Percentiles rank a stretch among this genome's conserved stretches.
Evolutionary conservation across 2,888 invertebrate genomes (phyloP).

Genomic region (Luperina testacea): DNA sequence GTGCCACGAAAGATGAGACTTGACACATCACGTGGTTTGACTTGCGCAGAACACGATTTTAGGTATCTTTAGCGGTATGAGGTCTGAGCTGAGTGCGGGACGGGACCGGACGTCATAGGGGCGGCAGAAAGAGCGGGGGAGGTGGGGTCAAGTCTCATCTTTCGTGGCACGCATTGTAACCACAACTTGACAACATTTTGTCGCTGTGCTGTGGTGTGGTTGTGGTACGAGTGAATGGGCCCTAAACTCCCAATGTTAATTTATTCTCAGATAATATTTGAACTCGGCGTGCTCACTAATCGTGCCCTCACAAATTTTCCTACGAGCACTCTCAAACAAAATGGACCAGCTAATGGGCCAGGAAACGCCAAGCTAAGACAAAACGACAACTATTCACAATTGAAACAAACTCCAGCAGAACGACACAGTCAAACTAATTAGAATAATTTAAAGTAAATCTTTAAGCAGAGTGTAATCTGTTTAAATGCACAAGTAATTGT

Average conservation of each 20-base stretch:
- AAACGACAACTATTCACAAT: conserved; percentile 42
- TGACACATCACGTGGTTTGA: no score
- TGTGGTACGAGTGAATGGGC: no score
- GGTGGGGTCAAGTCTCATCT: no score
- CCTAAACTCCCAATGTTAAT: background rate
- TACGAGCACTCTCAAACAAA: background rate
- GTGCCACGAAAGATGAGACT: no score
- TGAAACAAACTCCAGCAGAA: conserved; percentile 46
- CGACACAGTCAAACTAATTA: conserved; percentile 73
- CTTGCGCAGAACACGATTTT: no score
- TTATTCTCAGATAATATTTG: background rate
- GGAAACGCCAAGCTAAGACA: conserved; percentile 15
- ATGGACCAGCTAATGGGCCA: background rate
- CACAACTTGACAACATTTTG: no score
- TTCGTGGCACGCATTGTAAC: no score
- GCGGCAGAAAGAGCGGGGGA: no score
- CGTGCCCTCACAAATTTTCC: background rate
- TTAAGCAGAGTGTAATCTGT: conserved; percentile 77
- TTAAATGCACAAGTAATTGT: conserved; percentile 86
- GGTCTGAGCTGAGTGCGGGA: no score
- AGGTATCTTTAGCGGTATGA: no score
- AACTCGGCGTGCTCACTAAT: background rate
- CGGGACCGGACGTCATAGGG: no score
- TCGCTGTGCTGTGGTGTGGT: no score
- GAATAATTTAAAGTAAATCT: conserved; percentile 77